Conservation (phyloP, 2,888 invertebrate genomes). For the Anthrax anthrax region DNA sequence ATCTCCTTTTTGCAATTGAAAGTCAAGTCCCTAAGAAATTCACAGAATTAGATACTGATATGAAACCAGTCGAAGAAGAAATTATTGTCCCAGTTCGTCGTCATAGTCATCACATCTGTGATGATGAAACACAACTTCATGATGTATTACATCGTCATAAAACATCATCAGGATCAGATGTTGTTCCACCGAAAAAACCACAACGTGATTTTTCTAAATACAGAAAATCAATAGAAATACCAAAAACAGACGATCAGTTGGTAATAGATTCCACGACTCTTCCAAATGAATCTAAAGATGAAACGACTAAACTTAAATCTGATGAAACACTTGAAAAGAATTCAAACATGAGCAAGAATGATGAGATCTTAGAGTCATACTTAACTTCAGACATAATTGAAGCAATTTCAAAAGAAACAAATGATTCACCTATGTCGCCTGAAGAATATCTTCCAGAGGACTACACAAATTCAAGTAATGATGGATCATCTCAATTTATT, state of each 20-base stretch:
- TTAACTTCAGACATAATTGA: slow-evolving; percentile 12
- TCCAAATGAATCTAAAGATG: background rate
- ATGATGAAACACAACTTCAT: slow-evolving; percentile 10
- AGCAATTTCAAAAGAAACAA: slow-evolving; percentile 11
- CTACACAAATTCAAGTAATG: slow-evolving; percentile 5
- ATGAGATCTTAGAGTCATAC: slow-evolving; percentile 12
- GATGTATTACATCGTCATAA: slow-evolving; percentile 3
- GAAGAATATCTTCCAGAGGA: slow-evolving; percentile 7
- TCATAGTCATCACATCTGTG: slow-evolving; percentile 9
- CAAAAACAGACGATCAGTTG: background rate
- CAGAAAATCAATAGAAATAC: slow-evolving; percentile 5
- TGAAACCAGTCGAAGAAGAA: slow-evolving; percentile 13
- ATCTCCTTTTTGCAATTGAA: slow-evolving; percentile 7
- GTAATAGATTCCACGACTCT: background rate
- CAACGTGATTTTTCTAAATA: slow-evolving; percentile 15
- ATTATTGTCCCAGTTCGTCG: slow-evolving; percentile 11
- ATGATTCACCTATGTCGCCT: slow-evolving; percentile 5
- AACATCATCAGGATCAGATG: slow-evolving; percentile 3
- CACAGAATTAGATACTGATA: slow-evolving; percentile 2
- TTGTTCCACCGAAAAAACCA: slow-evolving; percentile 15
- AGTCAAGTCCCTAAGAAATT: slow-evolving; percentile 2
- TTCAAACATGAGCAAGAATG: slow-evolving; percentile 6
- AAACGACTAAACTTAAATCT: background rate
- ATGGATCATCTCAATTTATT: slow-evolving; percentile 12
- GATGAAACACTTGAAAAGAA: background rate